phyloP scores from a whole-genome alignment of 2,113 vertebrate species.

The Rhinichthys klamathensis region DNA sequence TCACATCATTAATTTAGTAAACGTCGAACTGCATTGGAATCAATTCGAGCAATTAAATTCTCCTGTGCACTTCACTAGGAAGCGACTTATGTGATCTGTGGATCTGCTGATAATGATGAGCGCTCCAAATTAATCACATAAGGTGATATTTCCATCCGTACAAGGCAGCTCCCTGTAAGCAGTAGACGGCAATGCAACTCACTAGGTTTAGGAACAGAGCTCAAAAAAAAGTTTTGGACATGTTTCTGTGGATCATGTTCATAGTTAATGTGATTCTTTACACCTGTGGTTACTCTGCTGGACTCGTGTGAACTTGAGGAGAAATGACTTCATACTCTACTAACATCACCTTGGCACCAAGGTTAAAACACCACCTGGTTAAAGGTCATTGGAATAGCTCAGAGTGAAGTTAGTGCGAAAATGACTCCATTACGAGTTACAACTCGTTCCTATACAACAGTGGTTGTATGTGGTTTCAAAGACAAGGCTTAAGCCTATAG shows the following conservation, averaged over 20 bases:
- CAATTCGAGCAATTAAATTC: neutral
- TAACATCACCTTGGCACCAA: neutral
- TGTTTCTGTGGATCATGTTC: neutral
- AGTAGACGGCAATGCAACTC: neutral
- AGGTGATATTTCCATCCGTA: neutral
- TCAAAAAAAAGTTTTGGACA: neutral
- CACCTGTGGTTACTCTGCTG: neutral
- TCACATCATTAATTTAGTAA: neutral
- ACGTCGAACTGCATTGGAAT: neutral
- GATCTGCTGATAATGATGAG: neutral
- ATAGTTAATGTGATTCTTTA: neutral
- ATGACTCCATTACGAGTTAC: too few relatives aligned
- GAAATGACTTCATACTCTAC: neutral
- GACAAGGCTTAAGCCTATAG: too few relatives aligned
- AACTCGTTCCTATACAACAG: too few relatives aligned
- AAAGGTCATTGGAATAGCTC: neutral
- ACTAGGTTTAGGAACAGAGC: neutral
- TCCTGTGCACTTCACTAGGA: neutral
- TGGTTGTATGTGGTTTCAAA: too few relatives aligned
- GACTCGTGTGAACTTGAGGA: neutral
- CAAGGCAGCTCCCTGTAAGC: neutral
- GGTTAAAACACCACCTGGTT: neutral
- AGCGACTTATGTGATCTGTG: neutral
- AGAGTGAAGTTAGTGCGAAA: neutral
- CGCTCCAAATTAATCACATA: neutral